Percentiles rank a stretch among this genome's conserved stretches.
Evolutionary conservation across 1,140 invertebrate species (phyloP).

Genomic region (Euura saliciscinereae): DNA sequence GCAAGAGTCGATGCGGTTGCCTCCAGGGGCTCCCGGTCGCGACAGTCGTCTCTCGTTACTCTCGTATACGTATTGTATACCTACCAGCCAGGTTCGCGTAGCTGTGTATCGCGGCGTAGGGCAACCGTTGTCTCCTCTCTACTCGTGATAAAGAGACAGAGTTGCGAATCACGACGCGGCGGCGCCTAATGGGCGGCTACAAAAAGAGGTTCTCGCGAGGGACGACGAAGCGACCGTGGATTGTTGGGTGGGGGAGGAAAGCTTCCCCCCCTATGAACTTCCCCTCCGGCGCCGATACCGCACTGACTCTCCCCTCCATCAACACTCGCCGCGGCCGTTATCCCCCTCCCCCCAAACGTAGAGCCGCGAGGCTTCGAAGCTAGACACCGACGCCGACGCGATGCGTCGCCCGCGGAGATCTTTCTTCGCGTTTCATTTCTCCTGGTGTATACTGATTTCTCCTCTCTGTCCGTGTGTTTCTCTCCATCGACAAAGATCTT

Average conservation of each 20-base stretch:
- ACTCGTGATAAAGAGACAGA: conserved; percentile 53
- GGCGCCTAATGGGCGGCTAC: conserved; percentile 60
- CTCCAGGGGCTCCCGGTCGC: too few species aligned
- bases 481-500: too few species aligned
- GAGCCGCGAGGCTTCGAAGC: background rate
- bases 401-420: conserved; percentile 3
- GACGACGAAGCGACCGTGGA: too few species aligned
- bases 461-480: too few species aligned
- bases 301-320: too few species aligned
- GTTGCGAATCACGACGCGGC: conserved; percentile 58
- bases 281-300: too few species aligned
- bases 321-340: too few species aligned
- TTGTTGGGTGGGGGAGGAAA: background rate
- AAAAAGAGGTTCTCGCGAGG: conserved; percentile 39
- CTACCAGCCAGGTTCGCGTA: background rate
- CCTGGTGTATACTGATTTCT: too few species aligned
- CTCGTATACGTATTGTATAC: background rate
- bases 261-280: too few species aligned
- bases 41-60: too few species aligned
- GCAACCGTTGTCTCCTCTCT: background rate
- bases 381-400: background rate
- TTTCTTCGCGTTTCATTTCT: background rate
- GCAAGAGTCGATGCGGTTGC: too few species aligned
- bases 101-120: background rate
- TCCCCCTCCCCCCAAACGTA: background rate